phyloP scores from a whole-genome alignment of 2,888 invertebrate species.

The Cosmia pyralina region DNA sequence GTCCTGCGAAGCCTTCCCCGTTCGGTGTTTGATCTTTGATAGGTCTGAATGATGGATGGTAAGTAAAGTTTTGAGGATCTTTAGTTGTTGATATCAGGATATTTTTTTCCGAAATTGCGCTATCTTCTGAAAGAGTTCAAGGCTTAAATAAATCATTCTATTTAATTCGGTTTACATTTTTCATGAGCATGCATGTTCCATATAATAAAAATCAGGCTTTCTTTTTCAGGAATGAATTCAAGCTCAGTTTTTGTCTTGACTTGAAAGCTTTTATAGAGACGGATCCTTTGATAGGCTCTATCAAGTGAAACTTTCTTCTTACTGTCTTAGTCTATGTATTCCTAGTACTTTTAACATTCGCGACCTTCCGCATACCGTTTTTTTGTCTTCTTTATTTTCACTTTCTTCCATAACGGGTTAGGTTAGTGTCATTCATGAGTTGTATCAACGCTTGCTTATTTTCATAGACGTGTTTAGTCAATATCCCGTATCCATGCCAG shows the following conservation, averaged over 20 bases:
- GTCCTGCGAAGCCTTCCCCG: slow-evolving; percentile 48
- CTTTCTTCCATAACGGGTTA: slow-evolving; percentile 30
- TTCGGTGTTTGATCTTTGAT: slow-evolving; percentile 35
- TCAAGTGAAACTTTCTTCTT: slow-evolving; percentile 42
- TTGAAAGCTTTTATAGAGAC: neutral
- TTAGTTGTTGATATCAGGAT: slow-evolving; percentile 8
- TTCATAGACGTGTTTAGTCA: neutral
- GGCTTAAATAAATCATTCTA: neutral
- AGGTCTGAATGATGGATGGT: slow-evolving; percentile 23
- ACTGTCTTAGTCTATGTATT: slow-evolving; percentile 24
- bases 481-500: neutral
- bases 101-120: neutral
- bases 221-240: neutral
- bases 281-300: neutral
- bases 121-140: neutral
- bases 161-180: neutral
- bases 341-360: slow-evolving; percentile 48
- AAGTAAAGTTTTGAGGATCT: neutral
- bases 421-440: neutral
- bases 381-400: slow-evolving; percentile 39
- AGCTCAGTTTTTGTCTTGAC: slow-evolving; percentile 1
- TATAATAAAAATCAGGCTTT: slow-evolving; percentile 10
- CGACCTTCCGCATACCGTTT: slow-evolving; percentile 47
- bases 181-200: slow-evolving; percentile 10
- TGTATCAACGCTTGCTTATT: neutral